These are phyloP conservation scores for Platycheirus albimanus DNA, from an alignment of 2,888 invertebrate genomes.

Conservation along the genomic window DNA sequence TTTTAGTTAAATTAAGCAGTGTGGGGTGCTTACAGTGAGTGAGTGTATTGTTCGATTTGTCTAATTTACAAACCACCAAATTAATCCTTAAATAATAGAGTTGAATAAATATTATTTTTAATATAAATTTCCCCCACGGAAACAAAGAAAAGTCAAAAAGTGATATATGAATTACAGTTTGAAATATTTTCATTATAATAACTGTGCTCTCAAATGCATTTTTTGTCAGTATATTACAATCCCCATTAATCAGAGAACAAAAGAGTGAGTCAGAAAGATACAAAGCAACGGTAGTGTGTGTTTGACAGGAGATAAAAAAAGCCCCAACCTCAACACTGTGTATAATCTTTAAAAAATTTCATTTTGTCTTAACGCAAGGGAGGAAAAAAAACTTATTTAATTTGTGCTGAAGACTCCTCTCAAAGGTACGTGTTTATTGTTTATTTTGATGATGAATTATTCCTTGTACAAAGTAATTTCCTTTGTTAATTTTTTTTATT, in stretches of 20 bases:
- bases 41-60: neutral
- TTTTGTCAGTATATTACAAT: conserved; percentile 13
- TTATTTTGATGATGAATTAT: neutral
- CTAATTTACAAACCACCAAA: neutral
- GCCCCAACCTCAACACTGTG: neutral
- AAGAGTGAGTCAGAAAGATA: conserved; percentile 38
- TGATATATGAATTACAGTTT: neutral
- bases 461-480: too few relatives aligned
- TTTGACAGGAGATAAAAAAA: conserved; percentile 13
- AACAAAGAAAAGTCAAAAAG: neutral
- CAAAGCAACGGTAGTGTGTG: conserved; percentile 8
- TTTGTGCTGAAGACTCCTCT: neutral
- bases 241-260: conserved; percentile 17
- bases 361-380: neutral
- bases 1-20: conserved; percentile 37
- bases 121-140: neutral
- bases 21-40: conserved; percentile 37
- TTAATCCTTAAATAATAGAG: neutral
- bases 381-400: neutral
- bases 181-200: neutral
- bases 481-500: neutral
- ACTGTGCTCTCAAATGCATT: conserved; percentile 10
- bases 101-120: too few relatives aligned
- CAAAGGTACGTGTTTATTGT: neutral
- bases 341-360: neutral